Percentiles rank a stretch among this genome's conserved stretches.
Evolutionary conservation across 2,113 vertebrate genomes (phyloP).

Genomic region (Neotoma lepida): DNA sequence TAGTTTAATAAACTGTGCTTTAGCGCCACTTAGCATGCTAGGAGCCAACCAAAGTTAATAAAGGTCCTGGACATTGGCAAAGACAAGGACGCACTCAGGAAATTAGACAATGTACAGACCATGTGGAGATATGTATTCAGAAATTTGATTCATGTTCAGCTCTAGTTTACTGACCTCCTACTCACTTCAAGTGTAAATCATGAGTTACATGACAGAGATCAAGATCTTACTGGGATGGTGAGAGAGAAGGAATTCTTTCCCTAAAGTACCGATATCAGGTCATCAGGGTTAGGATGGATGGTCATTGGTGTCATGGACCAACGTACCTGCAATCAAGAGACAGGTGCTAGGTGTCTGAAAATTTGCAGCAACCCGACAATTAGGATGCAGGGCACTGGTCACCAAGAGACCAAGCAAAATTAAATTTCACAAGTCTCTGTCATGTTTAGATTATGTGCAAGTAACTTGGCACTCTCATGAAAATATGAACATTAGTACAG

Average conservation of each 20-base stretch:
- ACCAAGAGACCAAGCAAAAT: not conserved
- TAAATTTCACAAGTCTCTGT: not conserved
- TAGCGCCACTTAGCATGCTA: not conserved
- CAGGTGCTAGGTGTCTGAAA: not conserved
- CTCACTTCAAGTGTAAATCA: not conserved
- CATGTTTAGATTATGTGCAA: not conserved
- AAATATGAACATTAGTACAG: not conserved
- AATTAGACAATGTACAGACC: not conserved
- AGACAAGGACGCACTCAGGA: not conserved
- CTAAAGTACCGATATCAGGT: not conserved
- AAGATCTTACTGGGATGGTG: not conserved
- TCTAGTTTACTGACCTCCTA: not conserved
- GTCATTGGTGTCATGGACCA: not conserved
- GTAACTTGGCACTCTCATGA: not conserved
- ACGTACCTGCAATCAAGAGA: not conserved
- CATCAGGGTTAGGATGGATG: not conserved
- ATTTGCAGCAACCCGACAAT: not conserved
- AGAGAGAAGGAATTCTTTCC: not conserved
- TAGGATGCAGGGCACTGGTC: not conserved
- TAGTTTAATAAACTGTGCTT: not conserved
- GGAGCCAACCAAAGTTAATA: not conserved
- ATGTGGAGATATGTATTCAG: not conserved
- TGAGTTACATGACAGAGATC: not conserved
- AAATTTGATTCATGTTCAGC: not conserved
- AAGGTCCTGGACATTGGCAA: not conserved